A percentile compares a stretch with the other conserved stretches of the same genome.
Evolutionary conservation across 2,888 invertebrate species (phyloP).

Genomic region (Rotaria macrura): DNA sequence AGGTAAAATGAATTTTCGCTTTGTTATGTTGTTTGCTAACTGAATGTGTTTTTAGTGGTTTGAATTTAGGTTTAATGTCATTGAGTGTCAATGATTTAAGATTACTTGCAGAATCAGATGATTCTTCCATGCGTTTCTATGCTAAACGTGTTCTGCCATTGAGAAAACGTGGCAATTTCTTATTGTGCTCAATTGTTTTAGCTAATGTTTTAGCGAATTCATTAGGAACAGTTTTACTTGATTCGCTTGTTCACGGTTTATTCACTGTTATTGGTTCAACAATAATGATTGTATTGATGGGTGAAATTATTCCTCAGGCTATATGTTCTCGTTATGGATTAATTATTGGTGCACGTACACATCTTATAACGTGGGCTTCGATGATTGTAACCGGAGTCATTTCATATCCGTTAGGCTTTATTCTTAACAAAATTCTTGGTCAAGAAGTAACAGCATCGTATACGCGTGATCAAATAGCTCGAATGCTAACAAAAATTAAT

Average conservation of each 20-base stretch:
- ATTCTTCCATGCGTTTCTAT: constrained; percentile 55
- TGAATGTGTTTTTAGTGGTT: constrained; percentile 60
- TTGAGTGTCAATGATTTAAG: constrained; percentile 84
- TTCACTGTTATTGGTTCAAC: constrained; percentile 82
- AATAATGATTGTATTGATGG: constrained; percentile 81
- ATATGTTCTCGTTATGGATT: constrained; percentile 81
- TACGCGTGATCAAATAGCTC: constrained; percentile 25
- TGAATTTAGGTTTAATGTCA: constrained; percentile 91
- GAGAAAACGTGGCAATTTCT: constrained; percentile 80
- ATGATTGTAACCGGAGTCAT: constrained; percentile 86
- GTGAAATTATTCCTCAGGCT: constrained; percentile 89
- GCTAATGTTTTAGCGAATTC: constrained; percentile 90
- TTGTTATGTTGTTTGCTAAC: too few species aligned
- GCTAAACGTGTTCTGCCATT: constrained; percentile 78
- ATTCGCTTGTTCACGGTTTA: constrained; percentile 72
- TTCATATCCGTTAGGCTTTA: constrained; percentile 73
- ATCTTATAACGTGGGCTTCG: constrained; percentile 77
- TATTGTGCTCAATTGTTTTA: constrained; percentile 61
- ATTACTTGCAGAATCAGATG: constrained; percentile 57
- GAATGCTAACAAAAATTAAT: constrained; percentile 42
- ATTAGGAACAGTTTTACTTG: constrained; percentile 86
- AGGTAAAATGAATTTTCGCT: not conserved
- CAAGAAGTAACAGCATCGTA: constrained; percentile 53
- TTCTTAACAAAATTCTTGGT: constrained; percentile 76
- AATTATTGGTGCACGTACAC: constrained; percentile 89